Evolutionary conservation across 1,140 invertebrate genomes (phyloP), one percentile per base, ranked within the genome.

Genomic region (Neuroterus valhalla): DNA sequence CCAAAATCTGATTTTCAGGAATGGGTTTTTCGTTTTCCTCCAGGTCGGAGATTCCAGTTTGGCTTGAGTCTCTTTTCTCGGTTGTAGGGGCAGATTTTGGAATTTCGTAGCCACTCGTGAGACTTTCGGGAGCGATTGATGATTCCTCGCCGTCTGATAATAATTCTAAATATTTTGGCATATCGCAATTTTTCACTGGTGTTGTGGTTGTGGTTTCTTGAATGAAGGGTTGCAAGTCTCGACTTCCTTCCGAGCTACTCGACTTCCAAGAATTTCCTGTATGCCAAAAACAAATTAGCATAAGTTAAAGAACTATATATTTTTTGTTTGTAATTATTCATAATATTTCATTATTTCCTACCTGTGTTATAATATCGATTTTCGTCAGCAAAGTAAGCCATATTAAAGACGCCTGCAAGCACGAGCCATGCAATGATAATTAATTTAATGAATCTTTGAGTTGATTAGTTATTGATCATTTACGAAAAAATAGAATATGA

Each of bases 111-210:
- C 91, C 92, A 78, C 91, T 92, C 48, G 85, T 85, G 2, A 88
- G 83, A n/a, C 87, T 86, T 14, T 88, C 86, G 2, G 84, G 71
- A 10, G 89, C 81, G 8, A 90, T 85, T 46, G 87, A 86, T 73
- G 23, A 62, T 1, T 91, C 90, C 48, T 92, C 90, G 78, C 79
- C 82, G 43, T 89, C 85, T 6, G 87, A 84, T 38, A 93, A 85
- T 46, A 93, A 79, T 78, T 93, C 91, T 6, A 93, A 79, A 81
- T 93, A 93, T 75, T 93, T 93, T 0, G 92, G 91, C 15, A 83
- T 46, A 69, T 86, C 84, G 3, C 74, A 62, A 12, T 85, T 78
- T 72, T 86, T 5, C 14, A 23, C 81, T 1, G 81, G 74, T 14
- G 77, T 70, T 2, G 74, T 71, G 6, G 81, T 79, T 6, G 83